phyloP scores from a whole-genome alignment of 2,888 invertebrate species.

The Colostygia pectinataria region DNA sequence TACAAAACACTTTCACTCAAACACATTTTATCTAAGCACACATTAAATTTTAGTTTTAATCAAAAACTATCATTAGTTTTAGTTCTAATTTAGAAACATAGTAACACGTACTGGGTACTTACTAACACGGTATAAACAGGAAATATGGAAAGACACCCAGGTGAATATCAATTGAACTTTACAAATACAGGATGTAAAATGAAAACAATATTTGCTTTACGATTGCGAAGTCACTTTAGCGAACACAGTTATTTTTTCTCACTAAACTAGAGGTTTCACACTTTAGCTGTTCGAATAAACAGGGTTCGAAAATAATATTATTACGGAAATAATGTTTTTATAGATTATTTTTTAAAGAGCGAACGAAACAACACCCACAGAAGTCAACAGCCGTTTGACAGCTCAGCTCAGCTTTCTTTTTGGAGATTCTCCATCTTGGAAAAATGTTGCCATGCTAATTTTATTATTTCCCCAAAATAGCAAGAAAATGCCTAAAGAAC shows the following conservation, averaged over 20 bases:
- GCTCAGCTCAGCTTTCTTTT: constrained; percentile 44
- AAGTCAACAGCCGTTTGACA: constrained; percentile 75
- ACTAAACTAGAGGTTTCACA: not conserved
- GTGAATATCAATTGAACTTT: constrained; percentile 38
- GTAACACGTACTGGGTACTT: constrained; percentile 5
- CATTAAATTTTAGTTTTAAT: no score
- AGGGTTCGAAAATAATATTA: not conserved
- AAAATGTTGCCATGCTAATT: constrained; percentile 34
- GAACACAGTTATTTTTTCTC: not conserved
- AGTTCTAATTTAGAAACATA: not conserved
- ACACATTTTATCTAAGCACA: not conserved
- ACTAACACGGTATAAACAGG: constrained; percentile 33
- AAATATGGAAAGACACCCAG: constrained; percentile 37
- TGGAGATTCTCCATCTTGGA: constrained; percentile 54
- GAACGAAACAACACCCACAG: constrained; percentile 33
- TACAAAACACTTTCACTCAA: not conserved
- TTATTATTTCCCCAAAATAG: constrained; percentile 23
- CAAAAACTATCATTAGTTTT: no score
- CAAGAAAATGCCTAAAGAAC: not conserved
- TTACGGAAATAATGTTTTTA: constrained; percentile 2
- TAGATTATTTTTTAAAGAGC: constrained; percentile 22
- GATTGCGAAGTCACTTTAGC: not conserved
- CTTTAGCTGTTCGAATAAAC: constrained; percentile 1
- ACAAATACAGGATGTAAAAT: constrained; percentile 51
- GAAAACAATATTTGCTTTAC: constrained; percentile 48